Evolutionary conservation across 1,140 invertebrate genomes (phyloP), one percentile per base, ranked within the genome.

Genomic region (Hyphantria cunea): DNA sequence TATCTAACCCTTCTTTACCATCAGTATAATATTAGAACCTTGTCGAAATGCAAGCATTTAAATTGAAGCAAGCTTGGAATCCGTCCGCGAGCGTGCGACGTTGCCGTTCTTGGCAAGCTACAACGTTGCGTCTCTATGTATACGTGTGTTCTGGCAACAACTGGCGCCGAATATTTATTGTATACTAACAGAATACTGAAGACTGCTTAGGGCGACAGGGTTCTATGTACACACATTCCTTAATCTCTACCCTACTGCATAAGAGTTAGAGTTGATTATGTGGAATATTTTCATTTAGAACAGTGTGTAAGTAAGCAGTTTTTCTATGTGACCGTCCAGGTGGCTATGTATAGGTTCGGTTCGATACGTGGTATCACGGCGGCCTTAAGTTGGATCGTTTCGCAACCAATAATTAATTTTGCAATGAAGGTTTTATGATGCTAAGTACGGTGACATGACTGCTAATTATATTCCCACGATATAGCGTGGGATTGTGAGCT

Each of bases 161-260:
- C 87, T 89, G 86, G 86, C 85, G 82, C 85, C 85, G 84, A 89
- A 90, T 90, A 90, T 90, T 90, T 90, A 89, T 90, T 90, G 87
- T 90, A 90, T 89, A 90, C 83, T 86, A 86, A 88, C 87, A 88
- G 82, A 90, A 87, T 86, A 86, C 84, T 90, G 82, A 80, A 79
- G 74, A 64, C 63, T 66, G 78, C 72, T 87, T 86, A 82, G 82
- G 76, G 80, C 79, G 83, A 85, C 76, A 90, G 65, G 72, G 86
- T 86, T 84, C 84, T 73, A 87, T 76, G 67, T 55, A 48, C 58
- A 31, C 34, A 53, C 45, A 53, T 32, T 15, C 8, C 6, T 25
- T 56, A 80, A 72, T 71, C 42, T 76, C 66, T 60, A 78, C 82
- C 81, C 71, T 90, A 65, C 60, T 34, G 6, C 6, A 39, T 3